These are phyloP conservation scores for Megathymus violae DNA, from an alignment of 1,140 invertebrate genomes.

Conservation along the genomic window DNA sequence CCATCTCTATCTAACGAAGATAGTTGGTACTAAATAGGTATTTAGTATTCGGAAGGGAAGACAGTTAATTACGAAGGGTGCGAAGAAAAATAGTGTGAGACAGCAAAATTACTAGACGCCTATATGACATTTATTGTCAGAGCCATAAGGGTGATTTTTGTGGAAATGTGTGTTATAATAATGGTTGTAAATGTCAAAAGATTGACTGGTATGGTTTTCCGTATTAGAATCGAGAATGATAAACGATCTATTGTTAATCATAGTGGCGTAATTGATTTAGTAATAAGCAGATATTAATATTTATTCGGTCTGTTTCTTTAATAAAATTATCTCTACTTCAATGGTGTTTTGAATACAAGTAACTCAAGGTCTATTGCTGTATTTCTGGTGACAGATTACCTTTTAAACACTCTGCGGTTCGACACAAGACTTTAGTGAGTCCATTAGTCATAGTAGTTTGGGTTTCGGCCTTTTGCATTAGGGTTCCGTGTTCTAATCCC, in stretches of 20 bases:
- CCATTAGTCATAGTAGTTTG: no score
- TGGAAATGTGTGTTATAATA: conserved; percentile 14
- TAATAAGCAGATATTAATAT: conserved; percentile 29
- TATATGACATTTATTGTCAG: conserved; percentile 34
- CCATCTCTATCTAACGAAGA: conserved; percentile 48
- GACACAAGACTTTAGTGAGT: no score
- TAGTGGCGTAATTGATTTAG: conserved; percentile 32
- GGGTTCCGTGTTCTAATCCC: no score
- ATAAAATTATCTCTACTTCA: conserved; percentile 1
- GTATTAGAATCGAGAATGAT: conserved; percentile 48
- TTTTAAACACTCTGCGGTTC: no score
- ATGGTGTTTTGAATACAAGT: no score
- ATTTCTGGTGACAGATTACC: no score
- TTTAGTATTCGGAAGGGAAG: conserved; percentile 81
- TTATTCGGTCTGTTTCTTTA: conserved; percentile 14
- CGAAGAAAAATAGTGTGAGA: conserved; percentile 70
- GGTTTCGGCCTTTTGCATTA: no score
- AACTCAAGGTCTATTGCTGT: no score
- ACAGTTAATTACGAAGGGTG: conserved; percentile 75
- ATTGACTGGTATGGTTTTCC: conserved; percentile 56
- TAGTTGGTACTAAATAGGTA: conserved; percentile 78
- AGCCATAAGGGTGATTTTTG: conserved; percentile 46
- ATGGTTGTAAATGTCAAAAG: conserved; percentile 35
- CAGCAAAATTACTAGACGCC: conserved; percentile 31
- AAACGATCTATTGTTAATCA: conserved; percentile 33